Evolutionary conservation across 2,797 vertebrate genomes (phyloP), one percentile per base, ranked within the genome.

Genomic region (Sebastes wilsoni): DNA sequence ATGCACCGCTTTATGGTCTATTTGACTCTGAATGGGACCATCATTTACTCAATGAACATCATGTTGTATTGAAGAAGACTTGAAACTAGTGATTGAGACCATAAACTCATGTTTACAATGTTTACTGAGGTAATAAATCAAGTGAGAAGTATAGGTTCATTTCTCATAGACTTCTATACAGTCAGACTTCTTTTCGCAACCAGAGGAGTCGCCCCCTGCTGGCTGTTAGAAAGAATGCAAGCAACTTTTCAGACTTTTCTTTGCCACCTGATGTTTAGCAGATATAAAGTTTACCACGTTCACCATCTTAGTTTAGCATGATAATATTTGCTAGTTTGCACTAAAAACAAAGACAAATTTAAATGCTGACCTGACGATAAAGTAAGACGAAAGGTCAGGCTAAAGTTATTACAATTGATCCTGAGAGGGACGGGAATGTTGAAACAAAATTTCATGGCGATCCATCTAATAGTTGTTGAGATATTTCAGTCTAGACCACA

Each of bases 1-100:
- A 49, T 20, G 0, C 46, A 0, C 18, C 0, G 46, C 46, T 49
- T 49, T 49, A 49, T 49, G 46, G 46, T 49, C 18, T 49, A 4
- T 20, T 49, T 49, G 18, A 49, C 46, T 49, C 8, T 49, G 0
- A 49, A 49, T 8, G 46, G 18, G 1, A 20, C 46, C 46, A 49
- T 9, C 0, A 49, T 49, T 4, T 49, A 20, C 18, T 20, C 0
- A 49, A 20, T 49, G 46, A 49, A 49, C 18, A 49, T 49, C 46
- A 49, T 20, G 8, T 0, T 49, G 18, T 20, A 49, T 20, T 49
- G 46, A 8, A 49, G 46, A 49, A 49, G 46, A 49, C 18, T 20
- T 49, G 46, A 9, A 20, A 49, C 46, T 49, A 2, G 7, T 0
- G 7, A 49, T 49, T 49, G 7, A 49, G 46, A 49, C 46, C 16